Conservation (phyloP, 2,888 invertebrate genomes). For the Caenorhabditis sp. region DNA sequence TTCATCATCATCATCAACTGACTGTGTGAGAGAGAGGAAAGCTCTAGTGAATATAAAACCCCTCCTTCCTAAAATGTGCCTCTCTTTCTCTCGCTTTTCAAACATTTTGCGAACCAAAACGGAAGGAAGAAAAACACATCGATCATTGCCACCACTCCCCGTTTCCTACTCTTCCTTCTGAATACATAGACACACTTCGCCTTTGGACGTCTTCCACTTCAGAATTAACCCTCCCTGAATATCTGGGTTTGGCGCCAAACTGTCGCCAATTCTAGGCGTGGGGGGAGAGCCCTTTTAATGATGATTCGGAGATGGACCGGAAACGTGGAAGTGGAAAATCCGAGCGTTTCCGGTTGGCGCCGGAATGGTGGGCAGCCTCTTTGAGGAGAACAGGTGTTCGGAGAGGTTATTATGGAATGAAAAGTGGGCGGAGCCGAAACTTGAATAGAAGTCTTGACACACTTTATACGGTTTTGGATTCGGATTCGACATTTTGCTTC, state of each 20-base stretch:
- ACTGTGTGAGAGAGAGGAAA: conserved; percentile 31
- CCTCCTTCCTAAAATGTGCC: conserved; percentile 27
- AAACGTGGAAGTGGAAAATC: too few species aligned
- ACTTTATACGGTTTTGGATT: too few species aligned
- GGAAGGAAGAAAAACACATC: conserved; percentile 59
- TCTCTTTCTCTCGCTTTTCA: neutral
- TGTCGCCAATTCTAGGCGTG: neutral
- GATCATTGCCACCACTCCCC: conserved; percentile 57
- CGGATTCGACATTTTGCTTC: too few species aligned
- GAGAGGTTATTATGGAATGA: neutral
- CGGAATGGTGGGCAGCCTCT: conserved; percentile 2
- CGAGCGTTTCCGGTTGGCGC: conserved; percentile 35
- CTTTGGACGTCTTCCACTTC: conserved; percentile 7
- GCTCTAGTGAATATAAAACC: conserved; percentile 21
- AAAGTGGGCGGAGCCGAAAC: neutral
- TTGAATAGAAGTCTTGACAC: too few species aligned
- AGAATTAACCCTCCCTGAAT: neutral
- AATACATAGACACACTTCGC: neutral
- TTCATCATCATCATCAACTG: conserved; percentile 45
- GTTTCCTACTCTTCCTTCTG: neutral
- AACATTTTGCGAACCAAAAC: neutral
- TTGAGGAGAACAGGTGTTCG: neutral
- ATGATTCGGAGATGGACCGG: conserved; percentile 29
- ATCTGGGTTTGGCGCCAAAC: conserved; percentile 8
- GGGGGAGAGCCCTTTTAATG: conserved; percentile 11